Evolutionary conservation across 1,140 invertebrate genomes (phyloP), one percentile per base, ranked within the genome.

Genomic region (Hycleus phaleratus): DNA sequence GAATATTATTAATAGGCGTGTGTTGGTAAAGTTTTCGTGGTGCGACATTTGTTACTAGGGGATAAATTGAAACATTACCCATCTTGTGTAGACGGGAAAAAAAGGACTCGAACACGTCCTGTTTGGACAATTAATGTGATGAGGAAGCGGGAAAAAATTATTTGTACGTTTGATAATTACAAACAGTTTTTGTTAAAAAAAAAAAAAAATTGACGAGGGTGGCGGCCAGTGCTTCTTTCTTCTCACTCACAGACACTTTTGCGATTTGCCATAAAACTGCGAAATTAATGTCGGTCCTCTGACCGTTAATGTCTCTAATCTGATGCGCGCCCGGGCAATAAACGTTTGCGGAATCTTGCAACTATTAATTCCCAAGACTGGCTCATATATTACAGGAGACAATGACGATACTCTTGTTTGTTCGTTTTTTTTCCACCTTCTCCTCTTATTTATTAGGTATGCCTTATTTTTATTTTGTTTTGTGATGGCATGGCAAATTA

Each of bases 221-320:
- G 32, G 7, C 32, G 4, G 7, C 4, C 7, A 32, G 7, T 32
- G 7, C 32, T 32, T 32, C 32, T 32, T 32, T 18, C 18, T 18
- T 18, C 1, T 18, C 18, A 18, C 18, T 18, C 18, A 18, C 18
- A 32, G 32, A 32, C 32, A 4, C 4, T 32, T 7, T 5, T 32
- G 32, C 18, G 18, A 18, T 18, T 18, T 18, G 32, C 32, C 32
- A 7, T 32, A 32, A 73, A 73, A 73, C 53, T 71, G 68, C 65
- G 62, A 73, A 73, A 73, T 71, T 71, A 73, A 71, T 73, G 68
- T 62, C 61, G 58, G 63, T 66, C 61, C 62, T 63, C 42, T 61
- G 64, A 60, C 65, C 65, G 68, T 73, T 73, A 73, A 73, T 71
- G 69, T 68, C 64, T 70, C 70, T 71, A 73, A 73, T 73, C 71